A percentile compares a stretch with the other conserved stretches of the same genome.
Evolutionary conservation across 2,113 vertebrate species (phyloP).

Genomic region (Labeo catla): DNA sequence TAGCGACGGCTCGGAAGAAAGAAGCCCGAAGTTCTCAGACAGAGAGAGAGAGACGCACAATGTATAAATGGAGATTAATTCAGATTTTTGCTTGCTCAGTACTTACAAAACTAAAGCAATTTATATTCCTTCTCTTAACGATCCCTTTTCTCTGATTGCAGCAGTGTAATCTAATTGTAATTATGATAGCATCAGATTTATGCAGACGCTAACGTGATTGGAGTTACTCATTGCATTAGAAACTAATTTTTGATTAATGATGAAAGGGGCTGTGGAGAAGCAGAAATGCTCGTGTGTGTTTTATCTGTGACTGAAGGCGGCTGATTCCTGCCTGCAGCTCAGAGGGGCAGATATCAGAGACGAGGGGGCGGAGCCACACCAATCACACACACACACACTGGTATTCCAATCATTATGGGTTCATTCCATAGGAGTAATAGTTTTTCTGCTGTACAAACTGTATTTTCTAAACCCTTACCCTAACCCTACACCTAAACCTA

Average conservation of each 20-base stretch:
- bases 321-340: constrained; percentile 61
- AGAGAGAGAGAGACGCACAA: constrained; percentile 71
- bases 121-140: constrained; percentile 99
- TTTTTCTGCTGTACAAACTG: no score
- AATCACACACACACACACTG: constrained; percentile 55
- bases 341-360: constrained; percentile 42
- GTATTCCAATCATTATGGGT: no score
- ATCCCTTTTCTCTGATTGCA: constrained; percentile 99
- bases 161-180: constrained; percentile 99
- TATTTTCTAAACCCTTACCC: no score
- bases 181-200: constrained; percentile 99
- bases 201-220: constrained; percentile 99
- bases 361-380: constrained; percentile 53
- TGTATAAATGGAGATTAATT: constrained; percentile 99
- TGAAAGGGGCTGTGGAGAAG: constrained; percentile 99
- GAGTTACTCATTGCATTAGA: constrained; percentile 99
- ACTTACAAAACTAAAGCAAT: constrained; percentile 99
- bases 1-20: constrained; percentile 97
- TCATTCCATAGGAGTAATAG: no score
- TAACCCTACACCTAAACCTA: no score
- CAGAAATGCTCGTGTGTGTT: constrained; percentile 98
- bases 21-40: constrained; percentile 89
- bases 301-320: constrained; percentile 77
- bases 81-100: constrained; percentile 99
- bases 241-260: constrained; percentile 99